Conservation (phyloP, 2,888 invertebrate species). For the Ochlodes sylvanus region DNA sequence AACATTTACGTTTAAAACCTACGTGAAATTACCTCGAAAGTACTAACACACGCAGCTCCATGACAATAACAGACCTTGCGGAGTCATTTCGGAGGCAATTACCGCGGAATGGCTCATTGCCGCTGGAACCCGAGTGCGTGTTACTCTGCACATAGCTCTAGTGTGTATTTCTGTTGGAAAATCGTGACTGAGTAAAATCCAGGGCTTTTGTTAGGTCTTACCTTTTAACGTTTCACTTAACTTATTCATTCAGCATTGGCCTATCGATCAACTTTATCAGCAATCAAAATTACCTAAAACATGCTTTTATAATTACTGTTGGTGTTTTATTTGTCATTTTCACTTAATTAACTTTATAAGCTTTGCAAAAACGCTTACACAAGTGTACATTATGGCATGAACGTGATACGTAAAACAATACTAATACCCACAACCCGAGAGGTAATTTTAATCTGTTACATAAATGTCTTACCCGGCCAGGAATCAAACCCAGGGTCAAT, state of each 20-base stretch:
- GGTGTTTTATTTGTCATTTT: too few species aligned
- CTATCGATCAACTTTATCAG: not conserved
- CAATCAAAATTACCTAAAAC: not conserved
- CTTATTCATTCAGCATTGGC: not conserved
- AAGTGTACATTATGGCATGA: too few species aligned
- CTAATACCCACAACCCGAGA: too few species aligned
- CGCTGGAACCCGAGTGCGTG: slow-evolving; percentile 28
- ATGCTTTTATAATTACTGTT: not conserved
- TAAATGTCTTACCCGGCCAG: too few species aligned
- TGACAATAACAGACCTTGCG: slow-evolving; percentile 20
- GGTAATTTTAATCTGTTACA: too few species aligned
- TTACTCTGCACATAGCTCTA: slow-evolving; percentile 7
- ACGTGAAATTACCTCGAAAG: slow-evolving; percentile 18
- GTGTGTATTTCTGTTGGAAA: not conserved
- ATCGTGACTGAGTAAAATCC: slow-evolving; percentile 8
- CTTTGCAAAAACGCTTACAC: too few species aligned
- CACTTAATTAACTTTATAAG: too few species aligned
- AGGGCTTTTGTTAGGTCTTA: not conserved
- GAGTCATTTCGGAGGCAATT: slow-evolving; percentile 27
- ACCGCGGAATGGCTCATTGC: slow-evolving; percentile 30
- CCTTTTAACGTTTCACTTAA: slow-evolving; percentile 5
- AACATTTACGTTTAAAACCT: slow-evolving; percentile 8
- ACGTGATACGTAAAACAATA: too few species aligned
- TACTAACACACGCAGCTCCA: slow-evolving; percentile 8
- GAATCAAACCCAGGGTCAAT: too few species aligned